phyloP scores from a whole-genome alignment of 2,888 invertebrate species.

The Arctia plantaginis region DNA sequence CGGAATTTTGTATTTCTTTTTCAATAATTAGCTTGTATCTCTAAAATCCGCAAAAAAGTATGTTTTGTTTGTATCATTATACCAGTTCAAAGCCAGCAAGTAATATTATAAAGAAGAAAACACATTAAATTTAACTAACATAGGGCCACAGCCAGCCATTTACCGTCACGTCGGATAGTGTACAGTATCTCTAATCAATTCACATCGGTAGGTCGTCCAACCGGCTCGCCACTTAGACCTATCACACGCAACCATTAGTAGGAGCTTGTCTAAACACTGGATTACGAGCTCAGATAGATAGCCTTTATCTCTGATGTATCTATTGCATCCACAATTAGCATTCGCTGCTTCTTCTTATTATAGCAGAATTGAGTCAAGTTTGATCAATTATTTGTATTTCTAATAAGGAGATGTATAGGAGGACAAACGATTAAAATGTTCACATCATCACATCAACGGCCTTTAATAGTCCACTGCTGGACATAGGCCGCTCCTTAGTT shows the following conservation, averaged over 20 bases:
- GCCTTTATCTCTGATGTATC: constrained; percentile 11
- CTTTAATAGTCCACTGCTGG: too few relatives aligned
- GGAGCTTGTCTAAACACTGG: constrained; percentile 16
- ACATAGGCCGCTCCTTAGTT: too few relatives aligned
- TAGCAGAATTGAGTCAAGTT: neutral
- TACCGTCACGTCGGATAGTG: neutral
- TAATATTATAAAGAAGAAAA: neutral
- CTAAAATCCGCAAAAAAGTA: too few relatives aligned
- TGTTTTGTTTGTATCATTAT: too few relatives aligned
- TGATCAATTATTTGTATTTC: too few relatives aligned
- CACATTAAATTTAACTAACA: neutral
- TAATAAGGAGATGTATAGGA: too few relatives aligned
- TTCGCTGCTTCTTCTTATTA: neutral
- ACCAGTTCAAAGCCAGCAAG: neutral
- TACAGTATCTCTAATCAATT: constrained; percentile 21
- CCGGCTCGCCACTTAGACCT: constrained; percentile 23
- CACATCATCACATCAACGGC: too few relatives aligned
- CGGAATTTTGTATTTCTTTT: too few relatives aligned
- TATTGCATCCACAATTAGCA: constrained; percentile 16
- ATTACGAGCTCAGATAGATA: constrained; percentile 19
- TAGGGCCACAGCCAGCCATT: neutral
- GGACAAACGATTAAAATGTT: too few relatives aligned
- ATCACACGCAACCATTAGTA: constrained; percentile 23
- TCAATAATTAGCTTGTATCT: too few relatives aligned
- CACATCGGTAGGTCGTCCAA: constrained; percentile 17